Evolutionary conservation across 2,797 vertebrate genomes (phyloP).

Genomic region (Orientallactaga sibirica): DNA sequence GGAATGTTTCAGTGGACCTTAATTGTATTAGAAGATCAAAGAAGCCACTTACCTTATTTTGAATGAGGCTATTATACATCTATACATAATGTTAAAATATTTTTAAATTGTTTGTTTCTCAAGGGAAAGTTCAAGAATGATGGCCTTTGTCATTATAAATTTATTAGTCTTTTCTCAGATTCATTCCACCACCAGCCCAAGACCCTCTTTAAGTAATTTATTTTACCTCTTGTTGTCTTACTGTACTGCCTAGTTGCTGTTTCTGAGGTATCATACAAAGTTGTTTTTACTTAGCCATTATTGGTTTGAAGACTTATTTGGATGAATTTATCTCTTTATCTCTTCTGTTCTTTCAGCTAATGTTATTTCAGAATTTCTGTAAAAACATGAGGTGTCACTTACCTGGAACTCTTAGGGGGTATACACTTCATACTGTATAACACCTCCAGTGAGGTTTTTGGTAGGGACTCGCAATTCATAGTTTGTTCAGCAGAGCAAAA

Average conservation of each 20-base stretch:
- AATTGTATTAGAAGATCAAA: constrained; percentile 51
- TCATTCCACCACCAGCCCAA: neutral
- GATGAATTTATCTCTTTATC: constrained; percentile 36
- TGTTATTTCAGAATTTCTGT: neutral
- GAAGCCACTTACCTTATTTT: constrained; percentile 53
- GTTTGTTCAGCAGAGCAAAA: neutral
- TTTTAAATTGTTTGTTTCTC: constrained; percentile 62
- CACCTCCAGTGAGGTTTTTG: constrained; percentile 1
- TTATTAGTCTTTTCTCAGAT: constrained; percentile 9
- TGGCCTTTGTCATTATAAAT: constrained; percentile 28
- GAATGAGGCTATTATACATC: constrained; percentile 17
- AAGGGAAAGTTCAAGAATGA: constrained; percentile 46
- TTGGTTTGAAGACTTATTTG: constrained; percentile 46
- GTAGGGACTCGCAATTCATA: neutral
- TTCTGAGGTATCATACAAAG: constrained; percentile 22
- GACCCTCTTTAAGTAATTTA: neutral
- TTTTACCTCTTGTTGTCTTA: neutral
- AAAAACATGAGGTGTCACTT: neutral
- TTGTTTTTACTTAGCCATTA: constrained; percentile 18
- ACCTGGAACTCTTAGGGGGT: neutral
- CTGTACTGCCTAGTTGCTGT: neutral
- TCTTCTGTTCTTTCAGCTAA: neutral
- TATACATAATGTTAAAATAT: constrained; percentile 43
- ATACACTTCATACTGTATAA: neutral
- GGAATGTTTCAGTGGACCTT: constrained; percentile 58